These are phyloP conservation scores for Tetranychus cinnabarinus DNA, from an alignment of 1,140 invertebrate genomes.

Conservation along the genomic window DNA sequence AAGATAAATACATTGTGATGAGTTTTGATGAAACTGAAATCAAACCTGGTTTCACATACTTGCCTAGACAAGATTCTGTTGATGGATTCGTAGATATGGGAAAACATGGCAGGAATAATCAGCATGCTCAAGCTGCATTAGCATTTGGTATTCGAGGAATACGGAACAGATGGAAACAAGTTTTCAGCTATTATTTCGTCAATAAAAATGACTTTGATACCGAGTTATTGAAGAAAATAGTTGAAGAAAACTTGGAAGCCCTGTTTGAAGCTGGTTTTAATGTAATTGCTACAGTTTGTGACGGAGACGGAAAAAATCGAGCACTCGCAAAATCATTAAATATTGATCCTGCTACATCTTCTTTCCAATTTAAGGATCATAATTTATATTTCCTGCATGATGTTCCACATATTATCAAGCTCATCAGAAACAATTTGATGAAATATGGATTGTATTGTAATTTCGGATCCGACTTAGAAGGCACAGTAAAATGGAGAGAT, in stretches of 20 bases:
- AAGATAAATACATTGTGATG: neutral
- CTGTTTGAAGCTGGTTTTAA: no score
- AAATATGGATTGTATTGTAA: no score
- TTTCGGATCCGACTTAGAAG: no score
- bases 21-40: neutral
- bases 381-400: slow-evolving; percentile 9
- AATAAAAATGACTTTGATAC: neutral
- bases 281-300: no score
- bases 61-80: neutral
- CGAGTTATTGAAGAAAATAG: neutral
- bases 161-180: neutral
- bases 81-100: neutral
- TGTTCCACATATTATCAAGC: no score
- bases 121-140: neutral
- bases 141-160: neutral
- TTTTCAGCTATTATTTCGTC: neutral
- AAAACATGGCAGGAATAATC: neutral
- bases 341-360: neutral
- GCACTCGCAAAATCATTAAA: no score
- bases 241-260: no score
- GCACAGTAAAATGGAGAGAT: no score
- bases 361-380: neutral
- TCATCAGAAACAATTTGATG: no score
- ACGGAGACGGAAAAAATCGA: no score
- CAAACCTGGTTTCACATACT: neutral